Evolutionary conservation across 2,113 vertebrate genomes (phyloP), one percentile per base, ranked within the genome.

Genomic region (Podarcis cretensis): DNA sequence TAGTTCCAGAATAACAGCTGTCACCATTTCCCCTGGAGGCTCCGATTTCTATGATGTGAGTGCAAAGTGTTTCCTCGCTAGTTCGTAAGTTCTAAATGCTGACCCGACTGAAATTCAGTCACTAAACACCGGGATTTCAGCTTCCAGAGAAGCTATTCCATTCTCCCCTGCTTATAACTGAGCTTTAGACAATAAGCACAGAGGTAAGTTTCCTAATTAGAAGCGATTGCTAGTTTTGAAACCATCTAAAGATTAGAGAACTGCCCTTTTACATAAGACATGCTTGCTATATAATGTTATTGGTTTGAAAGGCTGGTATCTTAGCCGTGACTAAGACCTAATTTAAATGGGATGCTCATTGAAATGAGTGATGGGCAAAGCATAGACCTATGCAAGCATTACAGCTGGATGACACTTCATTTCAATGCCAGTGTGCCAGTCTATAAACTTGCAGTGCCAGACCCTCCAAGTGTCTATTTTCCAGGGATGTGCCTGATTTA

Each of bases 1-100:
- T 92, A 79, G 68, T 85, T 94, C 69, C 43, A 85, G 87, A 94
- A 92, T 92, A 94, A 76, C 91, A 90, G 65, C 63, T 25, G 91
- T 86, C 74, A 66, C 25, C 57, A 87, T 66, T 88, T 74, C 30
- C 59, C 91, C 69, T 81, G 88, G 82, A 91, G 91, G 85, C 85
- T 77, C 54, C 9, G 88, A 63, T 23, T 78, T 83, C 23, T 91
- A 85, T 75, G 66, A 40, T 73, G 73, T 89, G 32, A 93, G 65
- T 66, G 43, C 84, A 20, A 59, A 83, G 27, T 86, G 91, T 93
- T 92, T 95, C 18, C 88, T 88, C 73, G 89, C 76, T 14, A 63
- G 2, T 65, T 85, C 35, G 65, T 16, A 27, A n/a, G 27, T 86
- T 77, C 35, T 66, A 84, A 90, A 89, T 5, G 77, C 40, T 78